Conservation (phyloP, 2,113 vertebrate genomes). For the Canis aureus region DNA sequence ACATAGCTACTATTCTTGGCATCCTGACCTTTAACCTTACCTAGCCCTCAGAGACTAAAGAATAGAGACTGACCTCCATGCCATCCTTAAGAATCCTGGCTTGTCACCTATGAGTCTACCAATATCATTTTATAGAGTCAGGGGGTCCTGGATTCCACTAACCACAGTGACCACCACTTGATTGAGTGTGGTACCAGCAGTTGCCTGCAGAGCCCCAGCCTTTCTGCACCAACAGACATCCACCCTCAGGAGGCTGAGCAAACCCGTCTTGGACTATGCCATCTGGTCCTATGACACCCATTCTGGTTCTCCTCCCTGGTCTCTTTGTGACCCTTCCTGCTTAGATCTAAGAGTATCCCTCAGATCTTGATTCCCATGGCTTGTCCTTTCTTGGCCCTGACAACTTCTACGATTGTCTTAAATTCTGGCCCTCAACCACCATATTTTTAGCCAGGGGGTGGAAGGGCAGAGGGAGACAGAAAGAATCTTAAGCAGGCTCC, state of each 20-base stretch:
- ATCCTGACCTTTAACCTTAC: background rate
- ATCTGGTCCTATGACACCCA: background rate
- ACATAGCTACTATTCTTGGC: background rate
- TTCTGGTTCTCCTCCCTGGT: background rate
- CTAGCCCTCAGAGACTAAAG: background rate
- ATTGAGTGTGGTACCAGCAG: background rate
- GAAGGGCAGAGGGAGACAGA: too few relatives aligned
- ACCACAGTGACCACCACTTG: background rate
- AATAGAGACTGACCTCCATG: background rate
- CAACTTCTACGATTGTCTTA: constrained; percentile 10
- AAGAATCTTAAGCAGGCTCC: too few relatives aligned
- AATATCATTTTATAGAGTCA: background rate
- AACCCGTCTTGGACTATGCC: background rate
- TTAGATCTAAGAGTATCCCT: background rate
- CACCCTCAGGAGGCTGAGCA: background rate
- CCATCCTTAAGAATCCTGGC: background rate
- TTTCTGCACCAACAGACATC: background rate
- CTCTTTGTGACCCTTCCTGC: background rate
- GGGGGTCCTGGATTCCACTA: background rate
- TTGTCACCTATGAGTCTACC: background rate
- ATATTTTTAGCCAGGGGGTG: too few relatives aligned
- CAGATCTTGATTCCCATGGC: background rate
- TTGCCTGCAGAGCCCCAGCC: background rate
- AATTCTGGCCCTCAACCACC: background rate
- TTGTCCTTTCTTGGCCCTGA: constrained; percentile 18